These are phyloP conservation scores for Entomobrya multifasciata DNA, from an alignment of 2,888 invertebrate genomes.

Conservation along the genomic window DNA sequence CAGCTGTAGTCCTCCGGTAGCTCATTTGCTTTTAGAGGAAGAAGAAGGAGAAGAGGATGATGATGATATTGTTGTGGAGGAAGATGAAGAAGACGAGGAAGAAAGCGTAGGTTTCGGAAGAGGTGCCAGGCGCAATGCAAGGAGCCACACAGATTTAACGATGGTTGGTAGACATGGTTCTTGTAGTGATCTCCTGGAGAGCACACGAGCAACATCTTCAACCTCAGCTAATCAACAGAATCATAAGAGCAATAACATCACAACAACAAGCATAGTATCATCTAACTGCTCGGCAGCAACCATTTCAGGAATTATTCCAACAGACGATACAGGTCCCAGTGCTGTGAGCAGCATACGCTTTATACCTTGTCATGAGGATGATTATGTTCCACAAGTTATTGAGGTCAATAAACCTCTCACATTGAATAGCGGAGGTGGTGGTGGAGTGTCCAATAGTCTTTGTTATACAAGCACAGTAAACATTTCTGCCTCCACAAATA, in stretches of 20 bases:
- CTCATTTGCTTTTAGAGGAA: conserved; percentile 30
- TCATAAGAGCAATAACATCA: background rate
- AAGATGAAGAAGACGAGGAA: conserved; percentile 13
- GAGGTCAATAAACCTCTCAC: conserved; percentile 50
- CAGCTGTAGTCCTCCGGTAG: conserved; percentile 26
- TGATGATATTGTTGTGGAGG: too few relatives aligned
- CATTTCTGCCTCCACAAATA: conserved; percentile 41
- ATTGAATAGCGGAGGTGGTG: conserved; percentile 11
- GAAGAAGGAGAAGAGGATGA: conserved; percentile 34
- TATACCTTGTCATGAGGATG: conserved; percentile 63
- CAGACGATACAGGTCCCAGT: conserved; percentile 50
- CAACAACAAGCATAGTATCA: conserved; percentile 29
- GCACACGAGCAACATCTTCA: background rate
- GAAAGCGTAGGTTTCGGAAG: background rate
- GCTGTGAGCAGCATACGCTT: conserved; percentile 49
- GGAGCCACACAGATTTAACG: conserved; percentile 56
- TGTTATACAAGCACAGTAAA: conserved; percentile 61
- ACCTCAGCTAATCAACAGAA: too few relatives aligned
- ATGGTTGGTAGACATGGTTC: background rate
- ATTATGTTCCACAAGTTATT: conserved; percentile 58
- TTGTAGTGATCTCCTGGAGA: background rate
- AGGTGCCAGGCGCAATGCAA: conserved; percentile 39
- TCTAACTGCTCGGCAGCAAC: background rate
- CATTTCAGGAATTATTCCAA: conserved; percentile 58
- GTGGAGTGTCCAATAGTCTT: background rate